Evolutionary conservation across 1,140 invertebrate species (phyloP).

Genomic region (Hyposmocoma kahamanoa): DNA sequence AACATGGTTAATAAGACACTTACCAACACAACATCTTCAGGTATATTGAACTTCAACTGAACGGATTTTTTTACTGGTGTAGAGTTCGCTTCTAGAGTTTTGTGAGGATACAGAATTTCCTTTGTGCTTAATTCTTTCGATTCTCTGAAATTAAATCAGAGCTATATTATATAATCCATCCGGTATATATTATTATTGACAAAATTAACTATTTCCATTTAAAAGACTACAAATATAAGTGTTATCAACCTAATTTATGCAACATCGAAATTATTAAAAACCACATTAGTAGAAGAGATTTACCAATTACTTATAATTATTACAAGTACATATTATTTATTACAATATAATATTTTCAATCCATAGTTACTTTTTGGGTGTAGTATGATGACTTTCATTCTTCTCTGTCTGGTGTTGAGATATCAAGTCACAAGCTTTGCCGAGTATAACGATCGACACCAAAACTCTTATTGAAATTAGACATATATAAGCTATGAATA

Average conservation of each 20-base stretch:
- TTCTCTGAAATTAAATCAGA: neutral
- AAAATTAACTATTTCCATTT: too few relatives aligned
- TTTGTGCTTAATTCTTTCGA: conserved; percentile 38
- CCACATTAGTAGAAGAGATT: too few relatives aligned
- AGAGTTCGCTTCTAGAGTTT: conserved; percentile 33
- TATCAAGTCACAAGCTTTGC: conserved; percentile 91
- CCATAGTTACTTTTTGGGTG: conserved; percentile 71
- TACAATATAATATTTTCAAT: too few relatives aligned
- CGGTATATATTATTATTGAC: too few relatives aligned
- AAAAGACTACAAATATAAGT: too few relatives aligned
- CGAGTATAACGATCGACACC: conserved; percentile 90
- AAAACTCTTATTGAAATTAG: conserved; percentile 88
- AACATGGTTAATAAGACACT: conserved; percentile 7
- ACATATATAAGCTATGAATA: conserved; percentile 85
- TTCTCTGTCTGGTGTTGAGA: conserved; percentile 81
- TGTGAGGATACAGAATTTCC: conserved; percentile 32
- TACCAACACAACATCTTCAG: conserved; percentile 48
- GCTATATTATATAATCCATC: too few relatives aligned
- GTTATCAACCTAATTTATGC: too few relatives aligned
- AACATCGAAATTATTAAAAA: too few relatives aligned
- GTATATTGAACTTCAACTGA: conserved; percentile 48
- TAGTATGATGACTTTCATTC: conserved; percentile 53
- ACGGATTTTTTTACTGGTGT: conserved; percentile 34
- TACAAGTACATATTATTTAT: too few relatives aligned
- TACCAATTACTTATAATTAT: too few relatives aligned